Conservation (phyloP, 2,797 vertebrate genomes). For the Petrocephalus sullivani region DNA sequence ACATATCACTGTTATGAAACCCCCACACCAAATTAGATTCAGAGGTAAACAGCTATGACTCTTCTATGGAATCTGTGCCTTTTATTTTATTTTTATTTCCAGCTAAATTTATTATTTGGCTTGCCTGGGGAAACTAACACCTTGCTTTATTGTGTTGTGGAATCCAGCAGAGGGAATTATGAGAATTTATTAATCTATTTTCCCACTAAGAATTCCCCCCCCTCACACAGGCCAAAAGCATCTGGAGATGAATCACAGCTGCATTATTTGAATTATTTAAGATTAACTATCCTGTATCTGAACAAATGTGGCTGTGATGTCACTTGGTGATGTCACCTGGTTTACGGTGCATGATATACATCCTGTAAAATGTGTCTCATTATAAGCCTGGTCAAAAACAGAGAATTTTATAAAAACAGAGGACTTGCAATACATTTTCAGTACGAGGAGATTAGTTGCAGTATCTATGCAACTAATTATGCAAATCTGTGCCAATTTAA, state of each 20-base stretch:
- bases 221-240: not conserved
- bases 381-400: not conserved
- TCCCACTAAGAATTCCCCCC: not conserved
- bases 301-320: not conserved
- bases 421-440: not conserved
- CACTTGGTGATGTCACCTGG: not conserved
- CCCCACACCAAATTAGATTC: not conserved
- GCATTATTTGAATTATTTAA: not conserved
- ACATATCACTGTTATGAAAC: slow-evolving; percentile 7
- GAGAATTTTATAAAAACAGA: not conserved
- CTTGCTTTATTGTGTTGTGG: not conserved
- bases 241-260: not conserved
- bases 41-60: not conserved
- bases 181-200: not conserved
- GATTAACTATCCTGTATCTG: not conserved
- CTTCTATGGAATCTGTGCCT: not conserved
- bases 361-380: not conserved
- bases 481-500: not conserved
- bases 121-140: not conserved
- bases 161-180: not conserved
- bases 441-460: not conserved
- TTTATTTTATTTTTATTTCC: not conserved
- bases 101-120: not conserved
- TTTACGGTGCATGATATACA: not conserved
- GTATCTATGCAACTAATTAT: not conserved